These are phyloP conservation scores for Cataglyphis livida DNA, from an alignment of 2,888 invertebrate genomes.

Conservation along the genomic window DNA sequence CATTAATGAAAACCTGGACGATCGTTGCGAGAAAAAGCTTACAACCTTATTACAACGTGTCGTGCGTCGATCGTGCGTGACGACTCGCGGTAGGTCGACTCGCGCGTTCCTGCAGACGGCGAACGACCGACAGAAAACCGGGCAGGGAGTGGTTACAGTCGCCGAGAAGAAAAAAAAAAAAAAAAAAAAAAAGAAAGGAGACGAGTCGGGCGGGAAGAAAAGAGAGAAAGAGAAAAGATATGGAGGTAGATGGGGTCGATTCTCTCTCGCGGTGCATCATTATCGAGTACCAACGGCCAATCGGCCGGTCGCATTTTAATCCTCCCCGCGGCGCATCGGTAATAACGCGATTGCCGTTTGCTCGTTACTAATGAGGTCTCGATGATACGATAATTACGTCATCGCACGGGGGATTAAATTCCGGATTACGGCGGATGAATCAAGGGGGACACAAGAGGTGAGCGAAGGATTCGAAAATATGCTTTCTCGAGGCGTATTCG, in stretches of 20 bases:
- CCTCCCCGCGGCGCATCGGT: slow-evolving; percentile 4
- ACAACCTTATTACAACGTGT: slow-evolving; percentile 13
- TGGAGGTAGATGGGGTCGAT: slow-evolving; percentile 22
- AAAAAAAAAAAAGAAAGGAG: slow-evolving; percentile 7
- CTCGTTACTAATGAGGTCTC: slow-evolving; percentile 9
- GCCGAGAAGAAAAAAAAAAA: neutral
- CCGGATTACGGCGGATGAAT: neutral
- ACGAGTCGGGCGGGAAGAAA: neutral
- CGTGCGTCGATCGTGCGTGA: slow-evolving; percentile 46
- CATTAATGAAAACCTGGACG: neutral
- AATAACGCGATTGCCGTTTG: slow-evolving; percentile 20
- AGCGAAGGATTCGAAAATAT: slow-evolving; percentile 56
- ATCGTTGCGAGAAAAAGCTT: slow-evolving; percentile 12
- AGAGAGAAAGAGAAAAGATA: neutral
- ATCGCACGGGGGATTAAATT: slow-evolving; percentile 55
- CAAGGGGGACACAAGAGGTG: slow-evolving; percentile 35
- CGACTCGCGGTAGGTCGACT: slow-evolving; percentile 31
- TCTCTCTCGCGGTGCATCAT: slow-evolving; percentile 50
- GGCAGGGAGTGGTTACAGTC: slow-evolving; percentile 60
- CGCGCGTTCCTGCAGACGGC: slow-evolving; percentile 13
- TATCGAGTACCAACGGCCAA: slow-evolving; percentile 63
- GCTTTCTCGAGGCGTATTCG: slow-evolving; percentile 60
- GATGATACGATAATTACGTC: slow-evolving; percentile 47
- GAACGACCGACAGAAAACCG: slow-evolving; percentile 46
- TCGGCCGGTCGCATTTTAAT: slow-evolving; percentile 57